Base-by-base conservation (phyloP, 2,888 invertebrate species). In the Tipula vernalis region DNA sequence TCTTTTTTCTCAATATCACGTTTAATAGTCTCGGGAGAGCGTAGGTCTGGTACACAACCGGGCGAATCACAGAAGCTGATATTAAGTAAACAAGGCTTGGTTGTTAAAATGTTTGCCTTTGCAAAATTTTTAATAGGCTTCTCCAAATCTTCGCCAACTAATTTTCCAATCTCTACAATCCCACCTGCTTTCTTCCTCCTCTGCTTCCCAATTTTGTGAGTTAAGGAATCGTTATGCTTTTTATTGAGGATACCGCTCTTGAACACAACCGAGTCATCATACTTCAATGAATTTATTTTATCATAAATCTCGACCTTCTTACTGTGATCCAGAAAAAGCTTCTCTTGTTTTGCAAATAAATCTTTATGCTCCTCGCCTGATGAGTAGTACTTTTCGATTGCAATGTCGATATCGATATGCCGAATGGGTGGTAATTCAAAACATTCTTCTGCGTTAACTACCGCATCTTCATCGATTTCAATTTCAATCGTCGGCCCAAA, bases 1-100 rank as follows among this genome's bases (percentile, higher is more conserved):
- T 96, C 96, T 90, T 96, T 96, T 88, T 94, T 93, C 90, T 94
- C 95, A 71, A 96, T 95, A 88, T 96, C 95, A 88, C 94, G 94
- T 88, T 94, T 93, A 86, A 96, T 93, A 0, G 94, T 93, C 88
- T 93, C 93, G 3, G 94, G 94, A 90, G 94, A 95, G 89, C 93
- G 92, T 85, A 93, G 91, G 89, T 94, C 93, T 0, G 93, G 92
- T 83, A 92, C 89, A 88, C 93, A 91, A 89, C 89, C 90, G 88
- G 87, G 88, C 88, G 88, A 89, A 84, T 88, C 89, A 88, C 91
- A 92, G 85, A 92, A 91, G 88, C 93, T 93, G 5, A 92, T 90
- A 87, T 92, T 92, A 92, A 93, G 92, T 28, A 92, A 88, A 2
- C 91, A 92, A 1, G 93, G 91, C 86, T 90, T 90, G 18, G 90